These are phyloP conservation scores for Xenopus tropicalis DNA, from an alignment of 2,113 vertebrate species.

Conservation along the genomic window DNA sequence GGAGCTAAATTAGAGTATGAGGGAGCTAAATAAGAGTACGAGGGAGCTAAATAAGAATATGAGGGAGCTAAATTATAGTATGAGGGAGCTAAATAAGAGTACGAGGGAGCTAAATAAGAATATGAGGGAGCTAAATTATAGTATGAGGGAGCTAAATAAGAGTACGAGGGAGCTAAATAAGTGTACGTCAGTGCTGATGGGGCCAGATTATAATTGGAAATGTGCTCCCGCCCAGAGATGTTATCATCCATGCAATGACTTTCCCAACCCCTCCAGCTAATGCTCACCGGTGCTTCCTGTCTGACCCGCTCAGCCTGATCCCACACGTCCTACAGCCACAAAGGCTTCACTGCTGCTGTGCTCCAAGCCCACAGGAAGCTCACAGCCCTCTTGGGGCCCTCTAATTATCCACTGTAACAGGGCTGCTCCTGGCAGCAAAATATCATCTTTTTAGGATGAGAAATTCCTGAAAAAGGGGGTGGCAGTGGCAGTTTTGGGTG, in stretches of 20 bases:
- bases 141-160: too few species aligned
- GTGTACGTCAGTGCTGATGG: slow-evolving; percentile 15
- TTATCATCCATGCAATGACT: slow-evolving; percentile 30
- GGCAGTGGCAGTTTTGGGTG: too few species aligned
- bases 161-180: slow-evolving; percentile 6
- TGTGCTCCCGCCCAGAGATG: slow-evolving; percentile 31
- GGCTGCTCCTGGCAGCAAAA: too few species aligned
- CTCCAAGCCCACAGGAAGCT: slow-evolving; percentile 2
- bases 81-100: too few species aligned
- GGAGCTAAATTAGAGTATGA: too few species aligned
- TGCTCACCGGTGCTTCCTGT: slow-evolving; percentile 28
- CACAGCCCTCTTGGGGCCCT: not conserved
- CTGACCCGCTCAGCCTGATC: slow-evolving; percentile 34
- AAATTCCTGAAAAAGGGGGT: too few species aligned
- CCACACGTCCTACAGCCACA: slow-evolving; percentile 20
- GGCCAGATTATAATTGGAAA: slow-evolving; percentile 35
- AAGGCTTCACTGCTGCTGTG: not conserved
- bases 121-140: too few species aligned
- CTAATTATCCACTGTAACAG: too few species aligned
- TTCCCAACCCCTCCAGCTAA: slow-evolving; percentile 32
- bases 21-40: not conserved
- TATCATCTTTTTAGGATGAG: too few species aligned
- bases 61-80: too few species aligned
- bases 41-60: not conserved
- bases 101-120: too few species aligned